phyloP scores from a whole-genome alignment of 2,797 vertebrate species.

The Coccyzus lansbergi region DNA sequence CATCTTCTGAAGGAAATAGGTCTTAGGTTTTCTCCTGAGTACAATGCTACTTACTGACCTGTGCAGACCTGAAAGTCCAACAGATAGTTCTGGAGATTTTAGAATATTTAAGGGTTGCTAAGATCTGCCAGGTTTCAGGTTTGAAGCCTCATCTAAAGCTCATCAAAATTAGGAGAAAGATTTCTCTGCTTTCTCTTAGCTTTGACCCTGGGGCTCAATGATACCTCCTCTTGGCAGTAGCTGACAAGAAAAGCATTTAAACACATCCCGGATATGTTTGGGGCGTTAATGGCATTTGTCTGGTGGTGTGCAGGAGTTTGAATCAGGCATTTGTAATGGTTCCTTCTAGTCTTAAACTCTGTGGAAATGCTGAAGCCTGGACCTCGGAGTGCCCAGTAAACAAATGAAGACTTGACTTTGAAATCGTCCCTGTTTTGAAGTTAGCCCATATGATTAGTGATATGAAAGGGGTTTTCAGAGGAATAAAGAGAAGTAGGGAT shows the following conservation, averaged over 20 bases:
- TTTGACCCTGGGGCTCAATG: neutral
- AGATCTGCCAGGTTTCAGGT: neutral
- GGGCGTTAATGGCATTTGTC: neutral
- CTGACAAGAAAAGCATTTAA: slow-evolving; percentile 12
- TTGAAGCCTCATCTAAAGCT: neutral
- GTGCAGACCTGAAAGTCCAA: neutral
- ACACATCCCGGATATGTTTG: neutral
- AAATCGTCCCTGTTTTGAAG: neutral
- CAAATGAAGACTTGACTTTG: neutral
- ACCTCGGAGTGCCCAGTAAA: neutral
- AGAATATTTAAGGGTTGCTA: neutral
- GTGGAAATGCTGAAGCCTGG: neutral
- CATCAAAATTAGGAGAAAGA: neutral
- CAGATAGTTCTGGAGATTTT: neutral
- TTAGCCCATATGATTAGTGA: neutral
- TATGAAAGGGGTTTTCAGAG: neutral
- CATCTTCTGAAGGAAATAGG: neutral
- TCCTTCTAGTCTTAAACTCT: neutral
- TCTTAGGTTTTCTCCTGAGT: neutral
- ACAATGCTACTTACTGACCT: neutral
- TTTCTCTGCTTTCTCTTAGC: neutral
- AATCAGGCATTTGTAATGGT: neutral
- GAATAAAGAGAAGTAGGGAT: neutral
- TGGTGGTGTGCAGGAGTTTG: slow-evolving; percentile 1
- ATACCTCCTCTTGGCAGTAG: slow-evolving; percentile 9